Evolutionary conservation across 2,888 invertebrate species (phyloP).

Genomic region (Lasioglossum malachurum): DNA sequence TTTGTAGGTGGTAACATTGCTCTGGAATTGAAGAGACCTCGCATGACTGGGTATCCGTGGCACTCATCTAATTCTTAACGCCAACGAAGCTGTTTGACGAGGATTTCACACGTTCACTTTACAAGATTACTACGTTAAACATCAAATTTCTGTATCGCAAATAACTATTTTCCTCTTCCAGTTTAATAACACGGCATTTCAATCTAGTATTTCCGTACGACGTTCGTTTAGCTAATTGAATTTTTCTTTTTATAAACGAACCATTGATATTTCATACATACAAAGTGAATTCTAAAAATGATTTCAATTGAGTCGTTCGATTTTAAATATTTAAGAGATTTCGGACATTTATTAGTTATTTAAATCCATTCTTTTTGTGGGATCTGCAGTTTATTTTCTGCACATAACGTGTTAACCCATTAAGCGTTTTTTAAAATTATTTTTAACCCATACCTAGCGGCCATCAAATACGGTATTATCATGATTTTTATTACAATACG

Average conservation of each 20-base stretch:
- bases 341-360: background rate
- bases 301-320: background rate
- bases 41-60: background rate
- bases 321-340: background rate
- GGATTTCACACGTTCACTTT: background rate
- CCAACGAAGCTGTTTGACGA: background rate
- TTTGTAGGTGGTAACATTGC: slow-evolving; percentile 23
- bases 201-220: background rate
- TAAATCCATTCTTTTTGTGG: background rate
- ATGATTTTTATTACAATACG: no score
- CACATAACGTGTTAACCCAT: background rate
- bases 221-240: background rate
- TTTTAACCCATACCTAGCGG: background rate
- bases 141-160: background rate
- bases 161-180: background rate
- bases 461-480: no score
- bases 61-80: slow-evolving; percentile 7
- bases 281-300: background rate
- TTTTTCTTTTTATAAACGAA: background rate
- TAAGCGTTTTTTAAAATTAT: background rate
- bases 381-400: background rate
- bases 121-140: background rate
- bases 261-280: background rate
- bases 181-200: background rate
- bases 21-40: background rate